Conservation (phyloP, 2,113 vertebrate species). For the Mustela nigripes region DNA sequence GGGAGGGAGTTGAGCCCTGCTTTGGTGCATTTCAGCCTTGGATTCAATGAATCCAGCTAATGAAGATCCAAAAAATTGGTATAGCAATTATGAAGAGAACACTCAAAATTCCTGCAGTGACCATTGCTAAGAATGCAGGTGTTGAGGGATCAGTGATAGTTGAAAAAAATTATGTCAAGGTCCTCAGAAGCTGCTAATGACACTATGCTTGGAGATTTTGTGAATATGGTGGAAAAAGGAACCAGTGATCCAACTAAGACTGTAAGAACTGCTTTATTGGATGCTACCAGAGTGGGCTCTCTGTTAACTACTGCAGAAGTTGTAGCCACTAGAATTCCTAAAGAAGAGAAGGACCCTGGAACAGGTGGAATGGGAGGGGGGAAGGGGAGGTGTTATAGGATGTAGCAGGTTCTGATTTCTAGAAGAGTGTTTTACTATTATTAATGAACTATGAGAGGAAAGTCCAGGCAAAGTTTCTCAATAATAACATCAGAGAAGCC, state of each 20-base stretch:
- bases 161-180: not conserved
- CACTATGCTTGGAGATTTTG: not conserved
- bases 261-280: not conserved
- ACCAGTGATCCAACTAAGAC: not conserved
- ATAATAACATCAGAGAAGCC: not conserved
- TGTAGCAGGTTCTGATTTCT: not conserved
- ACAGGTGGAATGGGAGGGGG: not conserved
- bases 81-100: not conserved
- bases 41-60: not conserved
- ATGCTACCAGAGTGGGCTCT: not conserved
- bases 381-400: not conserved
- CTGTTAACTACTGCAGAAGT: not conserved
- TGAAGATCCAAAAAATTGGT: not conserved
- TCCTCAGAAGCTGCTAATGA: not conserved
- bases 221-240: not conserved
- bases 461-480: not conserved
- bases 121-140: not conserved
- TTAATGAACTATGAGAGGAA: not conserved
- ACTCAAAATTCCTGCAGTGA: not conserved
- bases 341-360: not conserved
- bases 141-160: not conserved
- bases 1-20: not conserved
- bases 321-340: not conserved
- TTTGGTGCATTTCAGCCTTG: not conserved
- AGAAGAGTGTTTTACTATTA: not conserved